phyloP scores from a whole-genome alignment of 2,888 invertebrate genomes.

The Drosophila bunnanda region DNA sequence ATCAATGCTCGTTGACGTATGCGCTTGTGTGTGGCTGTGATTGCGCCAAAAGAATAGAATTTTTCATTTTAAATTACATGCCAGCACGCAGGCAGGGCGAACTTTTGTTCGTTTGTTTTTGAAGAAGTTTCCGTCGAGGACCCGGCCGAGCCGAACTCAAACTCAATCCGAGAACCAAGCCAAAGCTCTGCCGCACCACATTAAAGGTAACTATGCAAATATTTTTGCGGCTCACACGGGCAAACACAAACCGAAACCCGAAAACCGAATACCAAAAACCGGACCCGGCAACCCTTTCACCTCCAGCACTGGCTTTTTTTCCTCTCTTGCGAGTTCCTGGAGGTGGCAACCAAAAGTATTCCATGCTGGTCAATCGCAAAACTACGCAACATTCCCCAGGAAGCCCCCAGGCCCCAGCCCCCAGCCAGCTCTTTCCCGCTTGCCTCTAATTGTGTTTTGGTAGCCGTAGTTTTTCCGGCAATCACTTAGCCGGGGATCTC shows the following conservation, averaged over 20 bases:
- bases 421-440: background rate
- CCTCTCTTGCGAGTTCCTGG: slow-evolving; percentile 48
- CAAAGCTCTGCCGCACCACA: slow-evolving; percentile 75
- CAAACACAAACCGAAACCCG: slow-evolving; percentile 55
- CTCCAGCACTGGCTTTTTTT: background rate
- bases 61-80: slow-evolving; percentile 78
- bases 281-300: slow-evolving; percentile 35
- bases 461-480: slow-evolving; percentile 58
- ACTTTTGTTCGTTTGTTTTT: slow-evolving; percentile 76
- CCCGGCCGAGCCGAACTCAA: slow-evolving; percentile 15
- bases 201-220: slow-evolving; percentile 84
- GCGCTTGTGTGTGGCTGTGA: slow-evolving; percentile 38
- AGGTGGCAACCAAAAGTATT: slow-evolving; percentile 69
- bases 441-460: slow-evolving; percentile 44
- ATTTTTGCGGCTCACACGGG: slow-evolving; percentile 81
- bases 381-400: slow-evolving; percentile 39
- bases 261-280: slow-evolving; percentile 4
- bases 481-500: slow-evolving; percentile 64
- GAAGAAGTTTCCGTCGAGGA: slow-evolving; percentile 61
- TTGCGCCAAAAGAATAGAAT: slow-evolving; percentile 75
- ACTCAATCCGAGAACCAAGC: slow-evolving; percentile 3
- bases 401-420: background rate
- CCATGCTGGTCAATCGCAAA: slow-evolving; percentile 72
- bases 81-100: slow-evolving; percentile 56
- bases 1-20: slow-evolving; percentile 71